These are phyloP conservation scores for Phoxinus dragarum DNA, from an alignment of 2,797 vertebrate species.

Conservation along the genomic window DNA sequence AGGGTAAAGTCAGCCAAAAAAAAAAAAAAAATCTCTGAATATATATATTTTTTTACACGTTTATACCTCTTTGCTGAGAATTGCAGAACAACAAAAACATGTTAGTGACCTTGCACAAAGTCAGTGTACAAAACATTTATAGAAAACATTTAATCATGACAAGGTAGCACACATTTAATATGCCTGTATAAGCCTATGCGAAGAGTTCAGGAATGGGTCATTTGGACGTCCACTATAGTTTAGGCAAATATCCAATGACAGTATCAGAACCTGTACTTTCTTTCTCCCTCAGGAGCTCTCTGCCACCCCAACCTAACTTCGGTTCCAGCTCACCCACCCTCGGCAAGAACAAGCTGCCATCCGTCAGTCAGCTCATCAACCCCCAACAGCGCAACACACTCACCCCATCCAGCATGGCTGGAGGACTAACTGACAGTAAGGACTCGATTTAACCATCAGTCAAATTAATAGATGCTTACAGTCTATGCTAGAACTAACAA, in stretches of 20 bases:
- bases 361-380: conserved; percentile 98
- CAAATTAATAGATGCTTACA: background rate
- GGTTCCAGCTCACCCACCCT: conserved; percentile 92
- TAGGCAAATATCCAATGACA: conserved; percentile 42
- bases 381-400: conserved; percentile 96
- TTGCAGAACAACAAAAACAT: background rate
- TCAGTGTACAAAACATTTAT: background rate
- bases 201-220: conserved; percentile 31
- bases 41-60: background rate
- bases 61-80: background rate
- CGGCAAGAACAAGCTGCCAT: conserved; percentile 97
- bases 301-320: conserved; percentile 87
- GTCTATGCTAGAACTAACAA: background rate
- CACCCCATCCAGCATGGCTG: conserved; percentile 91
- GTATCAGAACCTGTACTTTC: conserved; percentile 62
- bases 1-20: too few relatives aligned
- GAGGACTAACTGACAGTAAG: conserved; percentile 96
- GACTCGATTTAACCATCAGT: conserved; percentile 33
- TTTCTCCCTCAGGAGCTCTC: conserved; percentile 82
- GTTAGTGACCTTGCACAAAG: background rate
- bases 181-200: background rate
- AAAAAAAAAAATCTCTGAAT: too few relatives aligned
- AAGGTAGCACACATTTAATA: background rate
- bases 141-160: background rate
- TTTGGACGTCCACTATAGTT: conserved; percentile 46